Evolutionary conservation across 2,113 vertebrate genomes (phyloP).

Genomic region (Miniopterus natalensis): DNA sequence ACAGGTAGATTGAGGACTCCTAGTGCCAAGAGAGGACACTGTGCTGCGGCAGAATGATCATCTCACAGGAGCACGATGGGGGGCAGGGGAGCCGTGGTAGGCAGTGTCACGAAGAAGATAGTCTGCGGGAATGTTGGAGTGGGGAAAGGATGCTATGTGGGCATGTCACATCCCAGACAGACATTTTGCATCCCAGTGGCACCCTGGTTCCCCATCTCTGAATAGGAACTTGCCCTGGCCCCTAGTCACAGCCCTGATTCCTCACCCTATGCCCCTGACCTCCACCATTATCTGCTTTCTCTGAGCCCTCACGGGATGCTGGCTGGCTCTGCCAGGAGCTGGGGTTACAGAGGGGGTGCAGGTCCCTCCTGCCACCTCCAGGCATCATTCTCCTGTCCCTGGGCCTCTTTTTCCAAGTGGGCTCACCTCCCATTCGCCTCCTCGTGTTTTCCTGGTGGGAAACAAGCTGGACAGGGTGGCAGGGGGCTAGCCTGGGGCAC

Average conservation of each 20-base stretch:
- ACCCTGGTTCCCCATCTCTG: neutral
- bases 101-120: no score
- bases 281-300: neutral
- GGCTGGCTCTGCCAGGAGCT: neutral
- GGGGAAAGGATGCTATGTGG: rapidly evolving
- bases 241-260: neutral
- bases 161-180: neutral
- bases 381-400: neutral
- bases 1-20: no score
- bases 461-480: neutral
- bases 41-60: no score
- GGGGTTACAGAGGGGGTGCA: no score
- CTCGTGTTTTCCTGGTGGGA: neutral
- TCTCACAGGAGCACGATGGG: neutral
- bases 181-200: neutral
- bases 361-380: neutral
- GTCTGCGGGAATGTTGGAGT: neutral
- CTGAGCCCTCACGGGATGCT: neutral
- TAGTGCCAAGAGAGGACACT: neutral
- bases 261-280: neutral
- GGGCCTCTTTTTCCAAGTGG: neutral
- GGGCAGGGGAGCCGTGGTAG: no score
- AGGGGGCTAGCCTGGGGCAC: rapidly evolving
- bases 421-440: neutral
- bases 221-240: neutral